Evolutionary conservation across 2,113 vertebrate genomes (phyloP).

Genomic region (Aspiorhynchus laticeps): DNA sequence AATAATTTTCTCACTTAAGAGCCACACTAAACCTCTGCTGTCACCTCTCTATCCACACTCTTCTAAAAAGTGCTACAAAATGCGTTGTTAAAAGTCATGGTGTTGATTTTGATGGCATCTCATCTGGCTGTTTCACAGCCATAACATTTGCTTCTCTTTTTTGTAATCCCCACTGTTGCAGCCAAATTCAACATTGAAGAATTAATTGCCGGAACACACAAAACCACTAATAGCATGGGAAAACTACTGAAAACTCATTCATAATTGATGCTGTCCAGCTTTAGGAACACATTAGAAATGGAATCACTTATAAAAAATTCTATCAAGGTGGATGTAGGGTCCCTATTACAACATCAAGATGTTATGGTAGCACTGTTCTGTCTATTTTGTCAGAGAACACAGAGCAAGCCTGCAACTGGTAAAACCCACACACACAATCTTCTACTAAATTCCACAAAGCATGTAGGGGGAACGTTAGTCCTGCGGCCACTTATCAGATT

Average conservation of each 20-base stretch:
- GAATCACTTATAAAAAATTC: constrained; percentile 65
- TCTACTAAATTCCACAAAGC: constrained; percentile 8
- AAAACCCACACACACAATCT: not conserved
- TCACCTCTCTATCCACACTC: not conserved
- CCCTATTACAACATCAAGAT: not conserved
- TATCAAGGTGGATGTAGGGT: constrained; percentile 55
- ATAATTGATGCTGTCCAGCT: constrained; percentile 66
- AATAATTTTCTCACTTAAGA: not conserved
- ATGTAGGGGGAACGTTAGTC: not conserved
- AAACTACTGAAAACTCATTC: constrained; percentile 51
- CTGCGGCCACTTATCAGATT: constrained; percentile 6
- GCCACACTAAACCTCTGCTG: not conserved
- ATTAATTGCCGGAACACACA: not conserved
- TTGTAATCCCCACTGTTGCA: not conserved
- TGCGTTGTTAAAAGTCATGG: not conserved
- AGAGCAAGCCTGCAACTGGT: not conserved
- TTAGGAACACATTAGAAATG: constrained; percentile 58
- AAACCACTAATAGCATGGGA: not conserved
- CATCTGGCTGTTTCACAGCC: constrained; percentile 8
- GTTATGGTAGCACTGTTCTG: not conserved
- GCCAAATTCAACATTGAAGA: not conserved
- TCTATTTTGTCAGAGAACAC: not conserved
- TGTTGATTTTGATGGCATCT: constrained; percentile 15
- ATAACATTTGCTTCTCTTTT: constrained; percentile 5
- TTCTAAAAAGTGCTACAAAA: not conserved